Conservation (phyloP, 1,140 invertebrate genomes). For the Meloidogyne floridensis region DNA sequence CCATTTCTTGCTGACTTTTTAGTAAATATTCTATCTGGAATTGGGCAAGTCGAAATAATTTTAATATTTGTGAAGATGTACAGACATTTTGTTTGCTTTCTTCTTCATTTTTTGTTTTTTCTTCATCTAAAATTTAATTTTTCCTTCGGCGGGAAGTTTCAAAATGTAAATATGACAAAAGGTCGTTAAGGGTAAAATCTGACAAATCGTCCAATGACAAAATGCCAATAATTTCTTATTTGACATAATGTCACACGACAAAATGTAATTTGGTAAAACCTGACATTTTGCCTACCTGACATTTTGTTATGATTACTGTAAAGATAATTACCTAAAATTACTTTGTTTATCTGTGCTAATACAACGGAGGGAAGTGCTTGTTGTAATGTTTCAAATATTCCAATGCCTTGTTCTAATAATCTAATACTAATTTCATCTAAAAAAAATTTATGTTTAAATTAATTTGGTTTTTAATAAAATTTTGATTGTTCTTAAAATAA, state of each 20-base stretch:
- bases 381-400: slow-evolving; percentile 36
- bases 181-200: too few relatives aligned
- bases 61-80: slow-evolving; percentile 19
- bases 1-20: slow-evolving; percentile 35
- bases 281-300: too few relatives aligned
- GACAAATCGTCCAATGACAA: too few relatives aligned
- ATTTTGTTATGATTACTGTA: too few relatives aligned
- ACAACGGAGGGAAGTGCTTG: slow-evolving; percentile 37
- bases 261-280: too few relatives aligned
- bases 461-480: neutral
- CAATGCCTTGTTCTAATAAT: slow-evolving; percentile 30
- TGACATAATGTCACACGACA: too few relatives aligned
- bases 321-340: slow-evolving; percentile 13
- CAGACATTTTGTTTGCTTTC: slow-evolving; percentile 2
- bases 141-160: too few relatives aligned
- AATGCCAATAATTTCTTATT: too few relatives aligned
- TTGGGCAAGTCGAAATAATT: slow-evolving; percentile 37
- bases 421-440: slow-evolving; percentile 23
- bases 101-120: neutral
- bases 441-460: neutral
- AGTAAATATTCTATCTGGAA: slow-evolving; percentile 35
- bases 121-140: neutral
- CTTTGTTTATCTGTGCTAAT: slow-evolving; percentile 31
- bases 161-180: too few relatives aligned
- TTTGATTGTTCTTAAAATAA: too few relatives aligned